These are phyloP conservation scores for Drosophila sulfurigaster DNA, from an alignment of 1,140 invertebrate genomes.

Conservation along the genomic window DNA sequence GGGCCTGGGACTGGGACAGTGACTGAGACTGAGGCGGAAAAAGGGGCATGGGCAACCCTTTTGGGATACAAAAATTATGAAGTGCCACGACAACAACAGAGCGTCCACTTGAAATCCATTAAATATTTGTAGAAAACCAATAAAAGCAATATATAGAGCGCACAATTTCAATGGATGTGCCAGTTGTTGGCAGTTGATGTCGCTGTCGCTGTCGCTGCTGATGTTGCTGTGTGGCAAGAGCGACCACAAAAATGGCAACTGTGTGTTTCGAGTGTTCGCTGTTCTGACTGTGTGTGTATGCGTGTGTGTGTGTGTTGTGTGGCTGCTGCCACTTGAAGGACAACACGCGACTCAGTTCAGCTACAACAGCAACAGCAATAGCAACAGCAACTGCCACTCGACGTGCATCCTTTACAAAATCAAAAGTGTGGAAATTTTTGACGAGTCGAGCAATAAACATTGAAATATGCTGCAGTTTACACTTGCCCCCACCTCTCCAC, in stretches of 20 bases:
- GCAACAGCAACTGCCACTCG: slow-evolving; percentile 27
- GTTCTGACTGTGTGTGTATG: slow-evolving; percentile 15
- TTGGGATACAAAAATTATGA: slow-evolving; percentile 63
- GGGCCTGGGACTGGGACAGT: neutral
- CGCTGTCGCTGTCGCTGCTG: slow-evolving; percentile 13
- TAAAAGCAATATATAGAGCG: slow-evolving; percentile 63
- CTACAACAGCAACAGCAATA: neutral
- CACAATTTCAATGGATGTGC: slow-evolving; percentile 18
- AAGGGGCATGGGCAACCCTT: slow-evolving; percentile 45
- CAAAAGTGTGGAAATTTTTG: slow-evolving; percentile 78
- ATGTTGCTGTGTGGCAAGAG: slow-evolving; percentile 19
- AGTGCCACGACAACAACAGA: slow-evolving; percentile 78
- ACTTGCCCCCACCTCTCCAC: slow-evolving; percentile 18
- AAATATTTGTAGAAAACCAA: slow-evolving; percentile 83
- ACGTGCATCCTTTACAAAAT: slow-evolving; percentile 68
- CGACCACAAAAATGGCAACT: slow-evolving; percentile 79
- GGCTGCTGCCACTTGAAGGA: slow-evolving; percentile 30
- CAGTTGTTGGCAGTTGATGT: slow-evolving; percentile 10
- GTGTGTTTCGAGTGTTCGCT: slow-evolving; percentile 52
- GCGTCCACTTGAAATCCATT: slow-evolving; percentile 82
- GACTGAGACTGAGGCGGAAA: too few species aligned
- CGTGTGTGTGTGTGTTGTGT: neutral
- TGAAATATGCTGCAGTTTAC: slow-evolving; percentile 60
- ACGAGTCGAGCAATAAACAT: slow-evolving; percentile 63
- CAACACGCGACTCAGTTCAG: slow-evolving; percentile 31